Evolutionary conservation across 1,140 invertebrate genomes (phyloP).

Genomic region (Sarcophaga peregrina): DNA sequence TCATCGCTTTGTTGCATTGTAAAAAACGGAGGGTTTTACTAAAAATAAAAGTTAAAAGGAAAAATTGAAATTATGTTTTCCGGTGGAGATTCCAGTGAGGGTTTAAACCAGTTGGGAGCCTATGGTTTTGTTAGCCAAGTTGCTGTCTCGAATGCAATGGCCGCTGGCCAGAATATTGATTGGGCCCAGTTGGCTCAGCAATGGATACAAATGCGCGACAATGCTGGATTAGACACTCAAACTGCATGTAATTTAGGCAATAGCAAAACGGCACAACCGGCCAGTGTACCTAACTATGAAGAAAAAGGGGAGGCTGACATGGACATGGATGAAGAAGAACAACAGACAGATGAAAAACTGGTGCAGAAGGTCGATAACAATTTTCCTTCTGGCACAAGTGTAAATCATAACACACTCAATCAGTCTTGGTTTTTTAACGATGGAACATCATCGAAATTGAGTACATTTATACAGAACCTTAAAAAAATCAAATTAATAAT

Average conservation of each 20-base stretch:
- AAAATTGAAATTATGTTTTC: slow-evolving; percentile 54
- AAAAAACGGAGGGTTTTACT: neutral
- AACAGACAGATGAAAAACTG: slow-evolving; percentile 30
- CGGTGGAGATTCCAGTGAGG: slow-evolving; percentile 54
- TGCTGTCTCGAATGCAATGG: slow-evolving; percentile 68
- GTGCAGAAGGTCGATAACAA: neutral
- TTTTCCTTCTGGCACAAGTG: slow-evolving; percentile 47
- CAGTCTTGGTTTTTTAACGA: neutral
- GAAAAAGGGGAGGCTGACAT: slow-evolving; percentile 85
- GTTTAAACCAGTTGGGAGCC: slow-evolving; percentile 71
- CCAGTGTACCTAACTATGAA: slow-evolving; percentile 45
- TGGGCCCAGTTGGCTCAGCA: slow-evolving; percentile 96
- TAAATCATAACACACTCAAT: neutral
- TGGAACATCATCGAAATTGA: slow-evolving; percentile 41
- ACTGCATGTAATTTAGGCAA: neutral
- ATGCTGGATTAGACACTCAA: slow-evolving; percentile 47
- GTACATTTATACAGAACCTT: slow-evolving; percentile 20
- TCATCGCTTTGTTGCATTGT: neutral
- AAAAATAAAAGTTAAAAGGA: neutral
- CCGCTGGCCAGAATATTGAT: slow-evolving; percentile 77
- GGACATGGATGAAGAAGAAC: slow-evolving; percentile 78
- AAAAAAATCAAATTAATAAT: neutral
- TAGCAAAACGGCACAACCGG: neutral
- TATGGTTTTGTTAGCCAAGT: slow-evolving; percentile 55
- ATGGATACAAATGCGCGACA: slow-evolving; percentile 97